Evolutionary conservation across 2,113 vertebrate genomes (phyloP).

Genomic region (Cariama cristata): DNA sequence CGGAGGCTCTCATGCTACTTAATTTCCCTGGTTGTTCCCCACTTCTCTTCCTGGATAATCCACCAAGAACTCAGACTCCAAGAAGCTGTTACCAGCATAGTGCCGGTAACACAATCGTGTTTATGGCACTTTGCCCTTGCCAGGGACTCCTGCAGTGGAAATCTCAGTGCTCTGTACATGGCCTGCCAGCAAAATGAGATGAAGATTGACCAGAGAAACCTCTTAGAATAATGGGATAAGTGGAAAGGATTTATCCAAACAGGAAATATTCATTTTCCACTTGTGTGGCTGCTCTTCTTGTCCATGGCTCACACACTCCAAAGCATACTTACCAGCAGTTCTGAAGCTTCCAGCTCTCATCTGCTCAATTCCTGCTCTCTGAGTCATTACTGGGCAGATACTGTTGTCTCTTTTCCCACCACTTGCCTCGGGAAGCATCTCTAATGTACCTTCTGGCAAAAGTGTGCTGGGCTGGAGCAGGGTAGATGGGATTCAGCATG

Average conservation of each 20-base stretch:
- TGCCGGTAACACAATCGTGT: rapidly evolving
- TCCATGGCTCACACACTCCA: background rate
- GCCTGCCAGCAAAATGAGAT: background rate
- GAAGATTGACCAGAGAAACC: background rate
- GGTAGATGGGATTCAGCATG: background rate
- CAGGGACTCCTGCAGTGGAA: background rate
- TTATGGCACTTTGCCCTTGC: background rate
- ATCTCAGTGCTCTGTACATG: background rate
- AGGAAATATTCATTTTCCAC: background rate
- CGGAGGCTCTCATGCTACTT: background rate
- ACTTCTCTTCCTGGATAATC: background rate
- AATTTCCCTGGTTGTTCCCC: background rate
- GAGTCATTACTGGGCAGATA: background rate
- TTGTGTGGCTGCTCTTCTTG: background rate
- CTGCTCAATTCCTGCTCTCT: background rate
- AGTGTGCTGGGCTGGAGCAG: background rate
- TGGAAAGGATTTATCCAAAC: background rate
- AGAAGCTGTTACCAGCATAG: background rate
- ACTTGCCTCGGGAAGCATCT: background rate
- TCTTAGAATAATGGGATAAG: background rate
- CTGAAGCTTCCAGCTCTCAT: background rate
- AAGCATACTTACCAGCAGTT: background rate
- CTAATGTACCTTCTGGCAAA: background rate
- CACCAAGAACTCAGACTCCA: background rate
- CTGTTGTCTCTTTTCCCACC: background rate